These are phyloP conservation scores for Apus apus DNA, from an alignment of 2,113 vertebrate genomes.

Conservation along the genomic window DNA sequence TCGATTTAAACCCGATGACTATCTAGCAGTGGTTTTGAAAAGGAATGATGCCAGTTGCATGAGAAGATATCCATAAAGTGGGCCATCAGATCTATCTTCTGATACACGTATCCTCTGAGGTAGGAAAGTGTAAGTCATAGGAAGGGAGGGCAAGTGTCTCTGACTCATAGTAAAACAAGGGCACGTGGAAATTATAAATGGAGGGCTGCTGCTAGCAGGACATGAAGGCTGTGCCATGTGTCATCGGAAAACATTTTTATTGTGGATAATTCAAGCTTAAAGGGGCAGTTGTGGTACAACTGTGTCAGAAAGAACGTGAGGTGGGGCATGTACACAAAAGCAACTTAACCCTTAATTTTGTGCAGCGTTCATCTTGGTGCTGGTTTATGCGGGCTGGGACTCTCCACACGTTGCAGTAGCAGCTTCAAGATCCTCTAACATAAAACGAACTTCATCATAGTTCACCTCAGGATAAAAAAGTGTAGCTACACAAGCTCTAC, in stretches of 20 bases:
- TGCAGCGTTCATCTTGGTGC: neutral
- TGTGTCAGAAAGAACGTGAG: neutral
- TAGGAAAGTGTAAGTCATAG: conserved; percentile 42
- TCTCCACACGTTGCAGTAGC: neutral
- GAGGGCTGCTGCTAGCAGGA: neutral
- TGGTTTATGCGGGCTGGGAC: neutral
- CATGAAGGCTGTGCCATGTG: neutral
- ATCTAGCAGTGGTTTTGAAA: neutral
- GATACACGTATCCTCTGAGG: conserved; percentile 14
- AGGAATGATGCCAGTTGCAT: neutral
- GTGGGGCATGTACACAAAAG: neutral
- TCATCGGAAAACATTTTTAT: neutral
- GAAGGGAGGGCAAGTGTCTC: conserved; percentile 27
- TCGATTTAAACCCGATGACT: neutral
- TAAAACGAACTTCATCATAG: neutral
- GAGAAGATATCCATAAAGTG: neutral
- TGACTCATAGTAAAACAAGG: conserved; percentile 17
- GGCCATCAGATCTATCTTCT: neutral
- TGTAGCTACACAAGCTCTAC: neutral
- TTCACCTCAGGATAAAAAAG: neutral
- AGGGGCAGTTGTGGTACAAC: neutral
- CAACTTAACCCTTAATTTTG: neutral
- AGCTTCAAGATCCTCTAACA: neutral
- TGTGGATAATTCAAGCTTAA: neutral
- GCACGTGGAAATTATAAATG: neutral